A percentile compares a stretch with the other conserved stretches of the same genome.
These are phyloP conservation scores for Danio aesculapii DNA, from an alignment of 2,797 vertebrate genomes.

Conservation along the genomic window DNA sequence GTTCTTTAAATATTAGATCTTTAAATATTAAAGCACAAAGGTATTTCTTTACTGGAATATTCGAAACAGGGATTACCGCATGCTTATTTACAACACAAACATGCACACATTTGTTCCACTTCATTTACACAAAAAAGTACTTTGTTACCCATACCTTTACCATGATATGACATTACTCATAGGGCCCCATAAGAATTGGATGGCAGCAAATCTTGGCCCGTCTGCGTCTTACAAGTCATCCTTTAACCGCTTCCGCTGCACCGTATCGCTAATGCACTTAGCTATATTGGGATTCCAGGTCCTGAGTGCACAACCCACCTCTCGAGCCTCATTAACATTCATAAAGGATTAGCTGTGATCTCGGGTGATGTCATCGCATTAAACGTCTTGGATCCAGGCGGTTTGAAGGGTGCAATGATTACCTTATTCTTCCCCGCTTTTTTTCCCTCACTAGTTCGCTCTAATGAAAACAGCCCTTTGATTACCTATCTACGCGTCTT, in stretches of 20 bases:
- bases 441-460: background rate
- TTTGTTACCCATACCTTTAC: background rate
- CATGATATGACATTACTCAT: background rate
- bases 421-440: constrained; percentile 44
- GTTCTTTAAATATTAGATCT: no score
- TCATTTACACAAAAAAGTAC: background rate
- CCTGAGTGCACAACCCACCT: constrained; percentile 16
- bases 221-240: constrained; percentile 39
- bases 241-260: background rate
- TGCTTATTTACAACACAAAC: background rate
- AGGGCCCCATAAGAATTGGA: background rate
- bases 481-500: constrained; percentile 54
- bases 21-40: no score
- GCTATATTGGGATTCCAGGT: constrained; percentile 49
- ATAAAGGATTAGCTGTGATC: constrained; percentile 50
- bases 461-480: constrained; percentile 55
- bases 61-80: background rate
- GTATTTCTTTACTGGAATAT: background rate
- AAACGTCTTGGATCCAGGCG: constrained; percentile 37
- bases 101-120: background rate
- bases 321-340: constrained; percentile 49
- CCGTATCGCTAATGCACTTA: constrained; percentile 23
- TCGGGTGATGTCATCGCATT: constrained; percentile 44
- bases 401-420: constrained; percentile 32
- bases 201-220: background rate